phyloP scores from a whole-genome alignment of 2,113 vertebrate genomes.

The Chionomys nivalis region DNA sequence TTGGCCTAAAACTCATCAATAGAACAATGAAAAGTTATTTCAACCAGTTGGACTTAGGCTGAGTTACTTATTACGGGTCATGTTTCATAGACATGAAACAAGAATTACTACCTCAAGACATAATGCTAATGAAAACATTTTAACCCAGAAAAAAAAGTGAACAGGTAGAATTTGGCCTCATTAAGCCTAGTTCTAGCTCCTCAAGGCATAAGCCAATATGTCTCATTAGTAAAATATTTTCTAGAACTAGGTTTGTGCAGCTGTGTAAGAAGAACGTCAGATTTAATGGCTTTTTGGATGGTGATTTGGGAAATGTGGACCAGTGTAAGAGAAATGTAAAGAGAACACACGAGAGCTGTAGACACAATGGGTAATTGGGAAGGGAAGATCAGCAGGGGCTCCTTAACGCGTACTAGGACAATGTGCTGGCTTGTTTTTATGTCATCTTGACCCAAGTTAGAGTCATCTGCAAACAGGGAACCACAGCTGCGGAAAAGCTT shows the following conservation, averaged over 20 bases:
- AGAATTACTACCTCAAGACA: background rate
- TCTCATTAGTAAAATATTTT: background rate
- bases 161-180: background rate
- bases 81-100: background rate
- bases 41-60: background rate
- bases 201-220: background rate
- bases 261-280: background rate
- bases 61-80: background rate
- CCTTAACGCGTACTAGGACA: background rate
- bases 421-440: background rate
- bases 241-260: background rate
- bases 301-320: slow-evolving; percentile 10
- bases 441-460: background rate
- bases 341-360: background rate
- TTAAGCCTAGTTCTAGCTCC: background rate
- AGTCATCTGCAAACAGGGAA: background rate
- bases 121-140: background rate
- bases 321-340: background rate
- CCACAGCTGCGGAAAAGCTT: background rate
- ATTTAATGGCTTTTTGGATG: background rate
- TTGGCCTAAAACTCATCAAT: slow-evolving; percentile 1
- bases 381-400: background rate
- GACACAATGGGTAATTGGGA: background rate
- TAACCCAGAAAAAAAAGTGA: background rate
- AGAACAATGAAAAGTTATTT: slow-evolving; percentile 1